These are phyloP conservation scores for Virgularia gustaviana DNA, from an alignment of 92 coral and sea anemone species.

Conservation along the genomic window DNA sequence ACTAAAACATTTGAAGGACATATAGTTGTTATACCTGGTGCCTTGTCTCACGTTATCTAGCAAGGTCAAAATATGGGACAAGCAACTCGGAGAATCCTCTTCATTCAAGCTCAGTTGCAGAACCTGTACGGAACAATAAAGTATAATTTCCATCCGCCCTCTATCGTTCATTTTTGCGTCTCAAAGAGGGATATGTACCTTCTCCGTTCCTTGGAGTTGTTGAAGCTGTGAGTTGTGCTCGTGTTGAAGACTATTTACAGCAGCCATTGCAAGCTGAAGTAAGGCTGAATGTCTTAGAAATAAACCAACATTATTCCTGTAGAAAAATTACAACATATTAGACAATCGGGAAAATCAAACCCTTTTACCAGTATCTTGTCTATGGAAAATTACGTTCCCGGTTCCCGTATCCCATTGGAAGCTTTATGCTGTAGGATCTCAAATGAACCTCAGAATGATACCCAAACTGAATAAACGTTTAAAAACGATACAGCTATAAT, in stretches of 20 bases:
- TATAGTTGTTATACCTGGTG: not conserved
- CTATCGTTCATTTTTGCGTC: not conserved
- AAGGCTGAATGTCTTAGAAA: conserved; percentile 68
- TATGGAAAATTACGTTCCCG: too few relatives aligned
- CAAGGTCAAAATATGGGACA: conserved; percentile 61
- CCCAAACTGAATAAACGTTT: too few relatives aligned
- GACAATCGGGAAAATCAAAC: too few relatives aligned
- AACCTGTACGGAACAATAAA: too few relatives aligned
- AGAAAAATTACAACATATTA: too few relatives aligned
- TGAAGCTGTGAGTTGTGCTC: conserved; percentile 57
- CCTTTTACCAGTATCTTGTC: too few relatives aligned
- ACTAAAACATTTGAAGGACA: too few relatives aligned
- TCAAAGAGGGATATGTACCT: conserved; percentile 43
- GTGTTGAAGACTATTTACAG: conserved; percentile 65
- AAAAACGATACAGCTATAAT: too few relatives aligned
- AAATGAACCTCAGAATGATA: too few relatives aligned
- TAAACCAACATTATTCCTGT: conserved; percentile 76
- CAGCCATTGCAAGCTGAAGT: conserved; percentile 87
- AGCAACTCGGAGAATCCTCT: conserved; percentile 64
- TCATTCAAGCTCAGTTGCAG: conserved; percentile 67
- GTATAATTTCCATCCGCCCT: not conserved
- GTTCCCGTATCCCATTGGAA: too few relatives aligned
- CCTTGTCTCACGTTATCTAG: conserved; percentile 57
- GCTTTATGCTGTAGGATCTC: too few relatives aligned
- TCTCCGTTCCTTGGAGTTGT: conserved; percentile 67